Evolutionary conservation across 2,113 vertebrate species (phyloP).

Genomic region (Ictalurus punctatus): DNA sequence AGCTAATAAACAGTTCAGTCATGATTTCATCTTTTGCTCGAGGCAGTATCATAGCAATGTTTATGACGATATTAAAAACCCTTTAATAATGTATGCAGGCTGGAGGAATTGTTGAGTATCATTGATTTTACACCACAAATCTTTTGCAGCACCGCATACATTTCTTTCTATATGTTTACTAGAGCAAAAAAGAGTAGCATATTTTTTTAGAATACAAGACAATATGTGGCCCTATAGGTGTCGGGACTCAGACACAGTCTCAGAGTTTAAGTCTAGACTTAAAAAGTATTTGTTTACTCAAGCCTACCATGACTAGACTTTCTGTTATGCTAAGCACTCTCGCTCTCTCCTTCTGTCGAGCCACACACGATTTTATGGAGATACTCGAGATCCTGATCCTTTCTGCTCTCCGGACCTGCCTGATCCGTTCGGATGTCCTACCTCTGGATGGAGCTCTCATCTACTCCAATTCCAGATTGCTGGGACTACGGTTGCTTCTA

Average conservation of each 20-base stretch:
- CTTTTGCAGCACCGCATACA: background rate
- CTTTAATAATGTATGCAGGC: conserved; percentile 13
- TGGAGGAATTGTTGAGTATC: background rate
- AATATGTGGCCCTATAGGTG: background rate
- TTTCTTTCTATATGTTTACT: background rate
- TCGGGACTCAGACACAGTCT: background rate
- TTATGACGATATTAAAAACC: conserved; percentile 7
- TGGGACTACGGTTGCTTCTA: no score
- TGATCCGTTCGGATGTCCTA: no score
- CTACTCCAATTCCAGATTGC: no score
- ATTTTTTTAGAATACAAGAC: background rate
- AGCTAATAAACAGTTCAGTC: conserved; percentile 28
- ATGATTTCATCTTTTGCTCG: background rate
- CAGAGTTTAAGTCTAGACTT: no score
- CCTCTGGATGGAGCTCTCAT: no score
- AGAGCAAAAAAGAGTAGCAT: background rate
- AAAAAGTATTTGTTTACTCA: no score
- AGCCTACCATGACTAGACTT: no score
- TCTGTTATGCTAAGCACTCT: no score
- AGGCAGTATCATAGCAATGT: background rate
- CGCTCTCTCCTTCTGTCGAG: no score
- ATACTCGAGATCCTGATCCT: no score
- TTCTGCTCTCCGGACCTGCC: no score
- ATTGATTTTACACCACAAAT: background rate
- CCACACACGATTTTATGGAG: no score